Conservation (phyloP, 2,113 vertebrate species). For the Anoplopoma fimbria region DNA sequence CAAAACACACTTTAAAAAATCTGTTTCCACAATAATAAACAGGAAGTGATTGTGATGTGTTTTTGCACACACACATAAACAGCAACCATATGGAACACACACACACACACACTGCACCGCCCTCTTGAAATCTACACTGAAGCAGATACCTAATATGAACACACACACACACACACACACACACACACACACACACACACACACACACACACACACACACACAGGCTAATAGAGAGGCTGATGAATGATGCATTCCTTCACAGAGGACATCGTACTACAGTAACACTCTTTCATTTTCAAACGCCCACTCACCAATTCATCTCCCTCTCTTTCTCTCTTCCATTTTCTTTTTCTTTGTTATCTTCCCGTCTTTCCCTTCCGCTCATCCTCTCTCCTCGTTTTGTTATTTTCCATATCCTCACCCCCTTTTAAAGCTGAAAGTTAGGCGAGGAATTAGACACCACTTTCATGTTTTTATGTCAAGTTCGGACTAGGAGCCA, state of each 20-base stretch:
- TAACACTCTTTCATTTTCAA: slow-evolving; percentile 36
- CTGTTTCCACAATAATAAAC: neutral
- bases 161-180: slow-evolving; percentile 41
- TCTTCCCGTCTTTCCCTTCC: neutral
- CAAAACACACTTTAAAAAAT: neutral
- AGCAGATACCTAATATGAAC: slow-evolving; percentile 8
- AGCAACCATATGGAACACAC: slow-evolving; percentile 1
- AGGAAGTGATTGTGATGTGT: slow-evolving; percentile 11
- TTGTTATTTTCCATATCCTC: neutral
- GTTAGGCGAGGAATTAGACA: no score
- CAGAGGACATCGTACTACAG: slow-evolving; percentile 35
- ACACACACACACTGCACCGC: slow-evolving; percentile 1
- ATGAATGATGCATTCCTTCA: slow-evolving; percentile 52
- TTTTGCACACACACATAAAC: slow-evolving; percentile 1
- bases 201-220: slow-evolving; percentile 39
- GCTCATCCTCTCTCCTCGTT: neutral
- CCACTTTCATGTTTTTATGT: no score
- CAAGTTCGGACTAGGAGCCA: no score
- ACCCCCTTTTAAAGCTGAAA: no score
- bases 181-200: slow-evolving; percentile 46
- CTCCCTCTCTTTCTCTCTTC: neutral
- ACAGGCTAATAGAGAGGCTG: slow-evolving; percentile 38
- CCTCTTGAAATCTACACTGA: slow-evolving; percentile 5
- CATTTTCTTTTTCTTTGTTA: neutral
- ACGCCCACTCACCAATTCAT: slow-evolving; percentile 1